Evolutionary conservation across 2,797 vertebrate genomes (phyloP).

Genomic region (Champsocephalus gunnari): DNA sequence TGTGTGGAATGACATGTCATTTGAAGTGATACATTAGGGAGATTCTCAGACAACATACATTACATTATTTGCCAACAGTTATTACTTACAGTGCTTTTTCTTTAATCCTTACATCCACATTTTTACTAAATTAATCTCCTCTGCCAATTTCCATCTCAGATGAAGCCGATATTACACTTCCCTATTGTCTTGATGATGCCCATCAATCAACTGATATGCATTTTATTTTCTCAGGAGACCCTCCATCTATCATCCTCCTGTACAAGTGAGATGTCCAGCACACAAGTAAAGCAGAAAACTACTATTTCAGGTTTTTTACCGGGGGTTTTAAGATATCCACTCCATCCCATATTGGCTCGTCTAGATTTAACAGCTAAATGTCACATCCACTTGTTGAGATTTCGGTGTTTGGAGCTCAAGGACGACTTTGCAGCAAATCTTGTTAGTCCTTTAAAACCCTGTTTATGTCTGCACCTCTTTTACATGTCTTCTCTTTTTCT

Average conservation of each 20-base stretch:
- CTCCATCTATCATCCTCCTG: conserved; percentile 30
- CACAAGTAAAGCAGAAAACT: background rate
- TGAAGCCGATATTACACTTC: conserved; percentile 34
- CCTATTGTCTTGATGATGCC: conserved; percentile 26
- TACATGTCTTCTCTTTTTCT: conserved; percentile 78
- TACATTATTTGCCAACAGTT: conserved; percentile 8
- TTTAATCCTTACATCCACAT: background rate
- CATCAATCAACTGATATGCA: conserved; percentile 52
- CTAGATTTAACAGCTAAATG: conserved; percentile 39
- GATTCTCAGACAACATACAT: background rate
- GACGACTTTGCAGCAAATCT: conserved; percentile 75
- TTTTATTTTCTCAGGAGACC: conserved; percentile 38
- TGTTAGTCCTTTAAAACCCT: conserved; percentile 77
- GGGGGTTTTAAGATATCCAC: background rate
- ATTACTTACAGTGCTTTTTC: conserved; percentile 15
- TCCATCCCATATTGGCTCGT: background rate
- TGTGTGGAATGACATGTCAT: conserved; percentile 1
- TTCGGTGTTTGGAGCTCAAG: conserved; percentile 75
- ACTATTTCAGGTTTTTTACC: background rate
- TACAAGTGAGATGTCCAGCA: conserved; percentile 8
- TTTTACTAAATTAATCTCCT: conserved; percentile 42
- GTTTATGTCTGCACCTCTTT: conserved; percentile 74
- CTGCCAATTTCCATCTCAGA: conserved; percentile 31
- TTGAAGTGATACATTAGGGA: background rate
- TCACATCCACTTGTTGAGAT: conserved; percentile 65